Percentiles rank a stretch among this genome's conserved stretches.
Evolutionary conservation across 2,113 vertebrate species (phyloP).

Genomic region (Sphaerodactylus townsendi): DNA sequence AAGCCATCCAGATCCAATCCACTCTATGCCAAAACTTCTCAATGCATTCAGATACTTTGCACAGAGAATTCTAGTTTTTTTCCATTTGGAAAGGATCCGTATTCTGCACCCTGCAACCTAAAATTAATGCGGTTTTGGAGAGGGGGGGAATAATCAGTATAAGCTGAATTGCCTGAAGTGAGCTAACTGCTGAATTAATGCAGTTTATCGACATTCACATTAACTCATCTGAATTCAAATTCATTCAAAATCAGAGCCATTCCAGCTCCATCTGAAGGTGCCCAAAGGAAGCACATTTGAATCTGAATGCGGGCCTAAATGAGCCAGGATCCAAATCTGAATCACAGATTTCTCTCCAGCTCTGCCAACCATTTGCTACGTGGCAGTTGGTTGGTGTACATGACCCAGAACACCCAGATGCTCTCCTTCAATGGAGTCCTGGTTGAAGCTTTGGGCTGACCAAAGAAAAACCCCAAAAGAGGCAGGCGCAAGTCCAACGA

Average conservation of each 20-base stretch:
- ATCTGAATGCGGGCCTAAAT: slow-evolving; percentile 5
- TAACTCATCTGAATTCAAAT: slow-evolving; percentile 20
- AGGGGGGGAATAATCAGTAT: not conserved
- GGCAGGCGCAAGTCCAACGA: not conserved
- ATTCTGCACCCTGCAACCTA: not conserved
- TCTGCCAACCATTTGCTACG: not conserved
- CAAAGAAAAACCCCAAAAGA: not conserved
- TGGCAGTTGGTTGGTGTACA: not conserved
- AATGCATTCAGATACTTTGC: not conserved
- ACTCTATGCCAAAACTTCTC: not conserved
- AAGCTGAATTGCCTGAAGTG: not conserved
- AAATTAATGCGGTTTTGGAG: not conserved
- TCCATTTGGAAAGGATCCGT: not conserved
- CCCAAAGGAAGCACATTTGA: slow-evolving; percentile 19
- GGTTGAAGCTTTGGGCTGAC: not conserved
- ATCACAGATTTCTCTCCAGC: slow-evolving; percentile 8
- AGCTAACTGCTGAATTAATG: slow-evolving; percentile 10
- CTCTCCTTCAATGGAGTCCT: not conserved
- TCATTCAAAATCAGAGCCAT: slow-evolving; percentile 11
- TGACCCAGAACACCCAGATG: not conserved
- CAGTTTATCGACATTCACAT: not conserved
- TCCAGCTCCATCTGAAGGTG: slow-evolving; percentile 8
- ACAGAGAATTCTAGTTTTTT: not conserved
- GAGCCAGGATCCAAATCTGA: slow-evolving; percentile 1
- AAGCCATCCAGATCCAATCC: not conserved